Conservation (phyloP, 2,888 invertebrate genomes). For the Nycteola revayana region DNA sequence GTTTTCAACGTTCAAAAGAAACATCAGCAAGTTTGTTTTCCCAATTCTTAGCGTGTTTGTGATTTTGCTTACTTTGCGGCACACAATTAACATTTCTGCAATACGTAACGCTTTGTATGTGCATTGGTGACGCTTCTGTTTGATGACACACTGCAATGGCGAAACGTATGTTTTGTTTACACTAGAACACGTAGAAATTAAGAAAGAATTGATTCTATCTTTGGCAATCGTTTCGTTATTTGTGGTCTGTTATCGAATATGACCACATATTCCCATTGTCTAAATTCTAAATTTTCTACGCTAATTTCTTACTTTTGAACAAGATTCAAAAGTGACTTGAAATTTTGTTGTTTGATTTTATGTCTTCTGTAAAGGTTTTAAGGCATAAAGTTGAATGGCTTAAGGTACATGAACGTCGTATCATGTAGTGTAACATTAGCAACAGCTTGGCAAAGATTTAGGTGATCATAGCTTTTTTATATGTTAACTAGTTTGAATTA, state of each 20-base stretch:
- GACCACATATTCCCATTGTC: slow-evolving; percentile 73
- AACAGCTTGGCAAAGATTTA: no score
- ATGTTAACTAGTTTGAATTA: no score
- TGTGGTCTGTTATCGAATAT: slow-evolving; percentile 33
- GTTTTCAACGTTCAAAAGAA: no score
- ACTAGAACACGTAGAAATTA: not conserved
- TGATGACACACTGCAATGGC: slow-evolving; percentile 31
- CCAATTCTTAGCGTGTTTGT: slow-evolving; percentile 18
- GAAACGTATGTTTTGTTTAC: slow-evolving; percentile 11
- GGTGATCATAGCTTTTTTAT: no score
- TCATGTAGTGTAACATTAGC: no score
- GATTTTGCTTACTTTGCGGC: slow-evolving; percentile 33
- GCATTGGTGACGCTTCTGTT: slow-evolving; percentile 31
- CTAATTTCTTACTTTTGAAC: not conserved
- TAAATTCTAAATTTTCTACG: slow-evolving; percentile 30
- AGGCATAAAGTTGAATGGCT: no score
- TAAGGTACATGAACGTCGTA: no score
- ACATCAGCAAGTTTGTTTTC: slow-evolving; percentile 16
- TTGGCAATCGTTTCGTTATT: slow-evolving; percentile 10
- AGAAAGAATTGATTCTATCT: slow-evolving; percentile 1
- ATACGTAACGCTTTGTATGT: slow-evolving; percentile 42
- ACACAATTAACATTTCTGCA: slow-evolving; percentile 24
- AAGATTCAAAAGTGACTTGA: no score
- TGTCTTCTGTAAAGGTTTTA: no score
- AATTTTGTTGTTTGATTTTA: no score